These are phyloP conservation scores for Drosophila gaucha DNA, from an alignment of 2,888 invertebrate genomes.

Conservation along the genomic window DNA sequence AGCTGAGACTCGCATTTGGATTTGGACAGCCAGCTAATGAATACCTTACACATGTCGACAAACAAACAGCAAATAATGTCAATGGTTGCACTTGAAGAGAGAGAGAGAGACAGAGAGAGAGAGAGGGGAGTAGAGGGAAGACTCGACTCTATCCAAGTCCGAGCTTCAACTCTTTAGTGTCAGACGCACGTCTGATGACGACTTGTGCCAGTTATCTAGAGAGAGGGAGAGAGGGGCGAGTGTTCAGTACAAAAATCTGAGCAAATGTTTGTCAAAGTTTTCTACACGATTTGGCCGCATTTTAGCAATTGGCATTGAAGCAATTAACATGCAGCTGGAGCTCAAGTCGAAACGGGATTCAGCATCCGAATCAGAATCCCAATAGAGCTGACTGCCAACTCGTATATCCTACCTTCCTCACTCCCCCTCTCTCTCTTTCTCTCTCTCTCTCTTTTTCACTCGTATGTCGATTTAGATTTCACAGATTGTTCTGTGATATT, in stretches of 20 bases:
- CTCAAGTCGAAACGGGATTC: constrained; percentile 56
- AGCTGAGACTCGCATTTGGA: constrained; percentile 64
- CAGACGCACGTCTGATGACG: constrained; percentile 51
- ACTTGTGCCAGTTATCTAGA: constrained; percentile 65
- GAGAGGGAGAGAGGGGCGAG: background rate
- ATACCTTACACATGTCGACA: constrained; percentile 77
- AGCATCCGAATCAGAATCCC: constrained; percentile 33
- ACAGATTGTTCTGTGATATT: constrained; percentile 66
- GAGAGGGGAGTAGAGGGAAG: background rate
- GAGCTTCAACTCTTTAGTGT: constrained; percentile 45
- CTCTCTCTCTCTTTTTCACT: constrained; percentile 8
- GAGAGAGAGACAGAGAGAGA: background rate
- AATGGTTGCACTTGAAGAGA: constrained; percentile 48
- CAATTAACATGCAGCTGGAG: constrained; percentile 77
- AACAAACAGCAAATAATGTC: constrained; percentile 77
- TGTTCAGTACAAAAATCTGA: constrained; percentile 33
- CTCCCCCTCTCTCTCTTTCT: background rate
- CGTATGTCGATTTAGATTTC: constrained; percentile 78
- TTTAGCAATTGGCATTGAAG: constrained; percentile 79
- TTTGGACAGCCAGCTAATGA: constrained; percentile 74
- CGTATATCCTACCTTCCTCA: constrained; percentile 19
- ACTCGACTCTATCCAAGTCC: constrained; percentile 43
- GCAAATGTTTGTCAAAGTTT: constrained; percentile 79
- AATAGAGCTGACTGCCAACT: constrained; percentile 20
- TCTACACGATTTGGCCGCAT: constrained; percentile 80